Conservation (phyloP, 2,113 vertebrate genomes). For the Hylia prasina region DNA sequence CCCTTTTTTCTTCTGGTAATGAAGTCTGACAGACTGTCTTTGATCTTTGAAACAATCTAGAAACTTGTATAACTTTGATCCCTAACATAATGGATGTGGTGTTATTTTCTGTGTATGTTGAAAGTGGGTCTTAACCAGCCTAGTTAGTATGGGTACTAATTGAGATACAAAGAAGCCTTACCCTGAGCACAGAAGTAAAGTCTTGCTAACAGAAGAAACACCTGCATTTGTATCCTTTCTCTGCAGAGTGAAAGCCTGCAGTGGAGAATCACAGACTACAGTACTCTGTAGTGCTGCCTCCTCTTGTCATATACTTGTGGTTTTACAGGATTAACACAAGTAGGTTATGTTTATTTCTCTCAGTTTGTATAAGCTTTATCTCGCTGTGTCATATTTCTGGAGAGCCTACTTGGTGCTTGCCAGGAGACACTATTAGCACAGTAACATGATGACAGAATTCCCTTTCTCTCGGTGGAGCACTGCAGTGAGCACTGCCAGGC, state of each 20-base stretch:
- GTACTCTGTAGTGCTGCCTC: background rate
- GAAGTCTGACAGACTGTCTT: constrained; percentile 42
- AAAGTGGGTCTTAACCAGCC: constrained; percentile 30
- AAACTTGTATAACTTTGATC: constrained; percentile 60
- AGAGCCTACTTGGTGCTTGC: constrained; percentile 9
- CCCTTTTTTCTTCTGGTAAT: constrained; percentile 25
- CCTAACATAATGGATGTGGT: constrained; percentile 21
- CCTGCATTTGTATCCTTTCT: background rate
- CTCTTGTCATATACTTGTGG: background rate
- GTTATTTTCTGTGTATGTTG: constrained; percentile 40
- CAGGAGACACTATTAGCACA: background rate
- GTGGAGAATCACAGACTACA: background rate
- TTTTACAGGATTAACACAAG: constrained; percentile 37
- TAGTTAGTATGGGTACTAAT: constrained; percentile 40
- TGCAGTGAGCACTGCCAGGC: background rate
- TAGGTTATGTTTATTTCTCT: background rate
- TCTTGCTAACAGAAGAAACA: background rate
- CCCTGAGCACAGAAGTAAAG: background rate
- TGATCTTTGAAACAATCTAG: constrained; percentile 53
- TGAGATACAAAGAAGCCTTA: background rate
- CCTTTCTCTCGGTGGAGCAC: background rate
- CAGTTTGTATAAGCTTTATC: constrained; percentile 15
- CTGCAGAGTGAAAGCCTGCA: background rate
- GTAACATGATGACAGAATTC: background rate
- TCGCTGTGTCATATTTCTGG: background rate